Conservation (phyloP, 2,888 invertebrate species). For the Lapara coniferarum region DNA sequence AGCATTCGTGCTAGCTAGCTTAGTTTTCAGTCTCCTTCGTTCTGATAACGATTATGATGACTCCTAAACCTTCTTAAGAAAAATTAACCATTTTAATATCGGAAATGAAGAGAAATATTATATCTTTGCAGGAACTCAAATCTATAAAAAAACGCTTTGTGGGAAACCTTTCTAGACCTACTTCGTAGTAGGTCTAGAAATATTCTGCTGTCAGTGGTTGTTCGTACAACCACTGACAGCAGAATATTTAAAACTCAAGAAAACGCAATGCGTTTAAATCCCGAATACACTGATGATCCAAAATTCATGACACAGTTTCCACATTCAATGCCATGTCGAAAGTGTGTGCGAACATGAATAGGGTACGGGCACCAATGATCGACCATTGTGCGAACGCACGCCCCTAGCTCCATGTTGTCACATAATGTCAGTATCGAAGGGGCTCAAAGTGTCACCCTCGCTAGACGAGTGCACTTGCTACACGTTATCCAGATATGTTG, state of each 20-base stretch:
- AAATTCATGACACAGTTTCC: conserved; percentile 29
- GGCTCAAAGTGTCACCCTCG: conserved; percentile 79
- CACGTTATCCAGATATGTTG: conserved; percentile 76
- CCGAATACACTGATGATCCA: conserved; percentile 2
- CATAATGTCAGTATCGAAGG: conserved; percentile 79
- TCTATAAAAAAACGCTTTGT: too few species aligned
- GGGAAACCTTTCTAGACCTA: not conserved
- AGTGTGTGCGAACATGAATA: conserved; percentile 51
- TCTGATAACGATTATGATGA: too few species aligned
- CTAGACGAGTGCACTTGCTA: conserved; percentile 77
- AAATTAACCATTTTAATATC: too few species aligned
- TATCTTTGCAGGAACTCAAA: too few species aligned
- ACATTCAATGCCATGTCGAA: conserved; percentile 34
- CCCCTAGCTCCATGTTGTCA: conserved; percentile 71
- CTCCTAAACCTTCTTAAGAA: too few species aligned
- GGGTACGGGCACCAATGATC: conserved; percentile 70
- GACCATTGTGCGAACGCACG: conserved; percentile 66
- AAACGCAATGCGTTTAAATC: not conserved
- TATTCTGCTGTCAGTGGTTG: not conserved
- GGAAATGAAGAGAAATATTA: too few species aligned
- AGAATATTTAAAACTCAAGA: not conserved
- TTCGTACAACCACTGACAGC: not conserved
- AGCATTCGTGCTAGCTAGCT: too few species aligned
- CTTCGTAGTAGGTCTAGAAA: too few species aligned
- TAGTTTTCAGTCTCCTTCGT: too few species aligned